These are phyloP conservation scores for Diploscapter pachys DNA, from an alignment of 1,140 invertebrate species.

Conservation along the genomic window DNA sequence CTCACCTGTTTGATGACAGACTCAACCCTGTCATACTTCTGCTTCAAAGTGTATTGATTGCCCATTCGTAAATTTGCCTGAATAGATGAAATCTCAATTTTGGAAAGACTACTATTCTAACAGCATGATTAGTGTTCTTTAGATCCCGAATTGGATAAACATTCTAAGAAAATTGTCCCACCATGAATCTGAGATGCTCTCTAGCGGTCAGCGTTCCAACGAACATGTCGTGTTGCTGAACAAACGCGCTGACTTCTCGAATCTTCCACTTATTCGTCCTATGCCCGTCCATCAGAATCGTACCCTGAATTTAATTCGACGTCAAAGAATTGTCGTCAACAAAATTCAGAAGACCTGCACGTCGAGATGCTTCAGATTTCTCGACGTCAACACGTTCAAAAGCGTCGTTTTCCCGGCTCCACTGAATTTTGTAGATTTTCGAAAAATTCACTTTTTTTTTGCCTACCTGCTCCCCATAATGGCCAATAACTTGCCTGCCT, in stretches of 20 bases:
- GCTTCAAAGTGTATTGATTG: conserved; percentile 70
- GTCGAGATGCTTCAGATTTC: conserved; percentile 69
- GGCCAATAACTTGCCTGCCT: too few relatives aligned
- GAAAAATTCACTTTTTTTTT: too few relatives aligned
- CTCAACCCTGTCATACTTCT: conserved; percentile 80
- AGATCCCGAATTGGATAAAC: too few relatives aligned
- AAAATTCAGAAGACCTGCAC: conserved; percentile 61
- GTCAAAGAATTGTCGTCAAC: neutral
- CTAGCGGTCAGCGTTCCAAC: conserved; percentile 83
- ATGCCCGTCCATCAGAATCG: conserved; percentile 62
- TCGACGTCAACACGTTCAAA: conserved; percentile 81
- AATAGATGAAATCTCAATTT: conserved; percentile 39
- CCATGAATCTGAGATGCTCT: conserved; percentile 84
- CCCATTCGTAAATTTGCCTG: conserved; percentile 89
- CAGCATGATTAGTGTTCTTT: neutral
- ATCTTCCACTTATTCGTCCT: conserved; percentile 37
- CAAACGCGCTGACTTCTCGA: conserved; percentile 76
- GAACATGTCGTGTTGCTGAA: conserved; percentile 92
- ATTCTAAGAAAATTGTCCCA: too few relatives aligned
- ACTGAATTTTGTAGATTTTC: conserved; percentile 61
- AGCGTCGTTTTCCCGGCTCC: conserved; percentile 93
- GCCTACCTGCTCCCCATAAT: too few relatives aligned
- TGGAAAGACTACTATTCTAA: neutral
- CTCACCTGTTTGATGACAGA: conserved; percentile 76
- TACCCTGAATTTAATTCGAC: conserved; percentile 62